Percentiles rank a stretch among this genome's conserved stretches.
These are phyloP conservation scores for Anodontia alba DNA, from an alignment of 2,888 invertebrate genomes.

Conservation along the genomic window DNA sequence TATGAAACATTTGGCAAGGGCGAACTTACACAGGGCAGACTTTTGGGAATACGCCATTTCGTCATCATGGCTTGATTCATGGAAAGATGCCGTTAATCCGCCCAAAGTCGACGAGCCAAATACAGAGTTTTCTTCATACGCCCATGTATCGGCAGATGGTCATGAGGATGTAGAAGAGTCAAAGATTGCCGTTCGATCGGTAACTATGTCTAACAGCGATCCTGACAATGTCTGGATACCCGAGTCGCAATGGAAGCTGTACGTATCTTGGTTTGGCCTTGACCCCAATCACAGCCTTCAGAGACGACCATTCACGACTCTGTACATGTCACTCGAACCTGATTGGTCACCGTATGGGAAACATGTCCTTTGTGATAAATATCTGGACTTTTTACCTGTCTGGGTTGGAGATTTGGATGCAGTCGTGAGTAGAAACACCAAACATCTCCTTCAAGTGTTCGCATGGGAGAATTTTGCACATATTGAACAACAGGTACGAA, in stretches of 20 bases:
- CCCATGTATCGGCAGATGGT: conserved; percentile 36
- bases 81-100: conserved; percentile 20
- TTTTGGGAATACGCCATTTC: conserved; percentile 69
- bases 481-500: conserved; percentile 43
- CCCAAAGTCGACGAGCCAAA: not conserved
- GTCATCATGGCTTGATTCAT: conserved; percentile 61
- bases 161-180: conserved; percentile 14
- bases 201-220: conserved; percentile 52
- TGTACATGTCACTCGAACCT: conserved; percentile 33
- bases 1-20: conserved; percentile 13
- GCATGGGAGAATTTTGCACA: conserved; percentile 56
- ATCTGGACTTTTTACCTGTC: conserved; percentile 48
- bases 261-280: conserved; percentile 70
- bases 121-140: not conserved
- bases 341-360: not conserved
- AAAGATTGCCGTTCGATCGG: conserved; percentile 36
- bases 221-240: conserved; percentile 66
- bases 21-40: conserved; percentile 16
- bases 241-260: conserved; percentile 69
- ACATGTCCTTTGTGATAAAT: conserved; percentile 42
- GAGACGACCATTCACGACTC: conserved; percentile 57
- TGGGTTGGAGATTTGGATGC: conserved; percentile 38
- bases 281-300: conserved; percentile 53
- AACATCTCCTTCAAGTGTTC: conserved; percentile 35
- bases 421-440: conserved; percentile 26